Conservation (phyloP, 2,797 vertebrate genomes). For the Oreortyx pictus region DNA sequence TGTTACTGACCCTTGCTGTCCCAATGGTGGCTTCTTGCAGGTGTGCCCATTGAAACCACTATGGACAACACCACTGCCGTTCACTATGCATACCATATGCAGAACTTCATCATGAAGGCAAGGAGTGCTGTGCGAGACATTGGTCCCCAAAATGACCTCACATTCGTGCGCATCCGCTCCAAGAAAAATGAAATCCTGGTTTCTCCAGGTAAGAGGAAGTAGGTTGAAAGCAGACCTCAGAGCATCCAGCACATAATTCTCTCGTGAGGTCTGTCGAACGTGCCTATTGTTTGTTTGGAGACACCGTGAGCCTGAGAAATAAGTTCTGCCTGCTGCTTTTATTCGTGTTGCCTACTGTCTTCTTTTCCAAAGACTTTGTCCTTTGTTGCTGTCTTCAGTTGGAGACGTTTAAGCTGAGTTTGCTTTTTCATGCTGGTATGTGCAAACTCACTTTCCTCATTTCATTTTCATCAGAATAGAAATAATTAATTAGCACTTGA, state of each 20-base stretch:
- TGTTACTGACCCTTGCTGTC: background rate
- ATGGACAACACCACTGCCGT: constrained; percentile 92
- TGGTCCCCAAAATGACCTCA: constrained; percentile 96
- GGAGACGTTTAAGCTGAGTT: background rate
- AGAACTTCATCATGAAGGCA: constrained; percentile 93
- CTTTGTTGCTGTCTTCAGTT: background rate
- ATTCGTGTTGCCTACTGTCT: background rate
- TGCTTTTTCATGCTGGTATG: background rate
- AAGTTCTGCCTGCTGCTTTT: background rate
- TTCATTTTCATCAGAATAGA: background rate
- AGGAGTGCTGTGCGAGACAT: constrained; percentile 91
- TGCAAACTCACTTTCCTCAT: background rate
- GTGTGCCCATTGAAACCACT: constrained; percentile 95
- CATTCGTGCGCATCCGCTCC: constrained; percentile 93
- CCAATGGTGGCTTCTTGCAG: constrained; percentile 68
- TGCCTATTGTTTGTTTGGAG: background rate
- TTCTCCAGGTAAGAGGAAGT: constrained; percentile 87
- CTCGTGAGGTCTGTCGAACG: background rate
- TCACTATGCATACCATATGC: constrained; percentile 92
- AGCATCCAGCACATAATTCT: background rate
- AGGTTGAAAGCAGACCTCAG: background rate
- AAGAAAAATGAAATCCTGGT: constrained; percentile 99
- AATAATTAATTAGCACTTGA: background rate
- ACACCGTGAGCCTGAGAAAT: background rate
- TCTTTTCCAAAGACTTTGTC: background rate